phyloP scores from a whole-genome alignment of 2,797 vertebrate genomes.

The Mastacembelus armatus region DNA sequence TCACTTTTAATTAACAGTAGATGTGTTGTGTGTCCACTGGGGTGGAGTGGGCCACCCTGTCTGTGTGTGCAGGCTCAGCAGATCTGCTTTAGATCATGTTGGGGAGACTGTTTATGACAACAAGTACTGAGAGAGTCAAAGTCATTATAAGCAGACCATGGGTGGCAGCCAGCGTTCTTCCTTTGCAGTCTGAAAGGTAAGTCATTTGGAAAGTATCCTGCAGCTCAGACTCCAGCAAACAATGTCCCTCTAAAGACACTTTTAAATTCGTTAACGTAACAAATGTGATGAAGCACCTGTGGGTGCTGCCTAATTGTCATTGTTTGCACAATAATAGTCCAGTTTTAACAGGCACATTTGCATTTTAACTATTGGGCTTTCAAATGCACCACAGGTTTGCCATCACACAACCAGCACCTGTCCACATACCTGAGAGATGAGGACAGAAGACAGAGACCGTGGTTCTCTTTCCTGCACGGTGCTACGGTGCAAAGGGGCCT shows the following conservation, averaged over 20 bases:
- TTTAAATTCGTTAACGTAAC: background rate
- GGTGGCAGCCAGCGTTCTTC: constrained; percentile 28
- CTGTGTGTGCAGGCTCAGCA: constrained; percentile 26
- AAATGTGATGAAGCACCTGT: background rate
- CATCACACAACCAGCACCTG: background rate
- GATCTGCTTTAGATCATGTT: constrained; percentile 53
- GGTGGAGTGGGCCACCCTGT: constrained; percentile 39
- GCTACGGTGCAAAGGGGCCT: too few species aligned
- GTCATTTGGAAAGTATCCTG: constrained; percentile 3
- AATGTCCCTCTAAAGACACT: background rate
- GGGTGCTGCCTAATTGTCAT: background rate
- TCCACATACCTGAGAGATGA: constrained; percentile 7
- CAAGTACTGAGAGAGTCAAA: constrained; percentile 20
- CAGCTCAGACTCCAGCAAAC: background rate
- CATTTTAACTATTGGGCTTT: constrained; percentile 14
- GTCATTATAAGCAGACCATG: constrained; percentile 25
- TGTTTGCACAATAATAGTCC: background rate
- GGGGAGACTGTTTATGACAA: constrained; percentile 33
- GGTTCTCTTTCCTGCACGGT: too few species aligned
- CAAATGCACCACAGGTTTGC: background rate
- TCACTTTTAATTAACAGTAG: constrained; percentile 54
- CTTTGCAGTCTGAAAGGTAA: constrained; percentile 21
- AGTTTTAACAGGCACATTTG: background rate
- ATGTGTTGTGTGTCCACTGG: constrained; percentile 42
- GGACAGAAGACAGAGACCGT: too few species aligned